Evolutionary conservation across 2,113 vertebrate species (phyloP), one percentile per base, ranked within the genome.

Genomic region (Megalops atlanticus): DNA sequence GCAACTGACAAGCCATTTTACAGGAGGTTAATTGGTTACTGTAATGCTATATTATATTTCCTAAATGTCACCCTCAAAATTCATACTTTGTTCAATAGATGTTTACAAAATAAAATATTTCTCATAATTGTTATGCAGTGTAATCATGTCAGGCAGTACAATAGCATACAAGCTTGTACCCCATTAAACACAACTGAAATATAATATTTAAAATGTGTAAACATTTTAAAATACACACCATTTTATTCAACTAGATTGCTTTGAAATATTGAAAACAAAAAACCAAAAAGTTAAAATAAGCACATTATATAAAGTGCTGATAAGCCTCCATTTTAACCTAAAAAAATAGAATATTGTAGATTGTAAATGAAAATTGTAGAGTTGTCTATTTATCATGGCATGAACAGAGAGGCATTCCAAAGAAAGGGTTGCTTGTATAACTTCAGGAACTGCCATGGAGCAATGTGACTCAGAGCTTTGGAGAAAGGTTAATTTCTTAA

Each of bases 1-100:
- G 78, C 82, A 84, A 83, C 78, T 76, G 70, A 84, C 72, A 84
- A 86, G 85, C 64, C 35, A n/a, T 82, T 81, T 75, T 31, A 84
- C 43, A 68, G 79, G 74, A 76, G 72, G 81, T 78, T 83, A 77
- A 74, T 79, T 82, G 49, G 75, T 80, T 77, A 79, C 74, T 79
- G 68, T 82, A 83, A 78, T 82, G 81, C 72, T 47, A 81, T 79
- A 64, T 54, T 77, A 76, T 74, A 75, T n/a, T 38, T 81, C 54
- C 73, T 47, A 77, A 81, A 84, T 81, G 74, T 78, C 76, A 82
- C 73, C 47, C 71, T 71, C 68, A 78, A 54, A 49, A 78, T 47
- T 82, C 64, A 80, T 73, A 36, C 72, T 76, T 80, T 85, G 24
- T 82, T 78, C 68, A 47, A 18, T 1, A 74, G 31, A 24, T 36